Evolutionary conservation across 1,140 invertebrate species (phyloP).

Genomic region (Caenorhabditis remanei): DNA sequence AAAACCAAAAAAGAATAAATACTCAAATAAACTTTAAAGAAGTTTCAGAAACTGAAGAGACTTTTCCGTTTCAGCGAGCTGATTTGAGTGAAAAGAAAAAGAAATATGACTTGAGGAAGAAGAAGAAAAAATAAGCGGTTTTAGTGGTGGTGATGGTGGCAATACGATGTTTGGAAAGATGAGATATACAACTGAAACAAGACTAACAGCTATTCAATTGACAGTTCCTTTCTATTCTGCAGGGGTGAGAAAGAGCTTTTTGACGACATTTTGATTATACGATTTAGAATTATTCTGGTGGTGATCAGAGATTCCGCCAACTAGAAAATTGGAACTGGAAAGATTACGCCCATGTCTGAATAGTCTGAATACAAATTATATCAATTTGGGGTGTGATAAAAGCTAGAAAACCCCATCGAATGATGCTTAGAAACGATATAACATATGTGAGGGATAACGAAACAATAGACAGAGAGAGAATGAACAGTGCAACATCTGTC

Average conservation of each 20-base stretch:
- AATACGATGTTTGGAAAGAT: conserved; percentile 12
- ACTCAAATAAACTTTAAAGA: not conserved
- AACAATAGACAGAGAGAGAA: conserved; percentile 3
- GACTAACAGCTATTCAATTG: not conserved
- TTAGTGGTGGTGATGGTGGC: not conserved
- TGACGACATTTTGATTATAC: no score
- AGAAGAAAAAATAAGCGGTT: conserved; percentile 1
- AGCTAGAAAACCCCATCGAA: not conserved
- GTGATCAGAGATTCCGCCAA: no score
- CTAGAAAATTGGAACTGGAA: not conserved
- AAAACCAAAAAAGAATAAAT: not conserved
- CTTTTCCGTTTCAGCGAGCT: conserved; percentile 18
- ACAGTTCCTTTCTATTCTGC: not conserved
- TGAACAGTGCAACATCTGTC: conserved; percentile 47
- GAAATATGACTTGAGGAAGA: not conserved
- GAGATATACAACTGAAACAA: conserved; percentile 36
- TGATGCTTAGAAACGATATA: not conserved
- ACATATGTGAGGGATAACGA: not conserved
- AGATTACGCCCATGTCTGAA: not conserved
- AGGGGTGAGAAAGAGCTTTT: no score
- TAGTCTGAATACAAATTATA: not conserved
- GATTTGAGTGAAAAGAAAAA: not conserved
- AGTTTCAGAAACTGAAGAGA: not conserved
- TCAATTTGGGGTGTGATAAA: not conserved
- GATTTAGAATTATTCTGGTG: no score